Base-by-base conservation (phyloP, 2,888 invertebrate species). In the Platerodrilus igneus region DNA sequence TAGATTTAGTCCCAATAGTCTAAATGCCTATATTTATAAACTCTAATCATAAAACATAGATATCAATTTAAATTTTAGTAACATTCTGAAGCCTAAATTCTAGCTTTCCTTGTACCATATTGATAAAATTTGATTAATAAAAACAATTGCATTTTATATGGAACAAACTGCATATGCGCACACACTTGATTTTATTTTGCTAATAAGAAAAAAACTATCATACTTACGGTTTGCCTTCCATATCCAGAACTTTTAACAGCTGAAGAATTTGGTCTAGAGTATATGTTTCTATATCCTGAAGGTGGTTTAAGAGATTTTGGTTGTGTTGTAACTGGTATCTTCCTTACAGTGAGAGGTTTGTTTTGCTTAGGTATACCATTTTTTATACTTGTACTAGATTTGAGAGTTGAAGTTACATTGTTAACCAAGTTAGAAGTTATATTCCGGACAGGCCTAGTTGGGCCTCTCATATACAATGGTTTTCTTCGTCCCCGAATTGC, bases 401-500 rank as follows among this genome's bases (percentile, higher is more conserved):
- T 55, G 3, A 59, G 26, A 14, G 55, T 50, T 3, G 55, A 55
- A 2, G 59, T 56, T 25, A 65, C 63, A 49, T 66, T 67, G 41
- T 63, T 64, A 9, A 63, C 63, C 9, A 65, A 45, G 53, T 63
- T 68, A 0, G 63, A 63, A 8, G 58, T 61, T 44, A 62, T 58
- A 13, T 43, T 61, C 50, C 56, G 56, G 8, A 62, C 55, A 2
- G 64, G 62, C 50, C 59, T 63, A 2, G 36, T 28, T 28, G 14
- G 31, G 25, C 37, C 40, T 50, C 59, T 66, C 1, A 64, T 55
- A 61, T 86, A 87, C 22, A 81, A 68, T 0, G 82, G 78, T 63
- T 82, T 84, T 55, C 83, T 74, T 30, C 81, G 68, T 0, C 85
- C 85, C 38, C 84, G 47, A 23, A 67, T 59, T 3, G 54, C 59